Percentiles rank a stretch among this genome's conserved stretches.
These are phyloP conservation scores for Pristionchus exspectatus DNA, from an alignment of 2,888 invertebrate genomes.

Conservation along the genomic window DNA sequence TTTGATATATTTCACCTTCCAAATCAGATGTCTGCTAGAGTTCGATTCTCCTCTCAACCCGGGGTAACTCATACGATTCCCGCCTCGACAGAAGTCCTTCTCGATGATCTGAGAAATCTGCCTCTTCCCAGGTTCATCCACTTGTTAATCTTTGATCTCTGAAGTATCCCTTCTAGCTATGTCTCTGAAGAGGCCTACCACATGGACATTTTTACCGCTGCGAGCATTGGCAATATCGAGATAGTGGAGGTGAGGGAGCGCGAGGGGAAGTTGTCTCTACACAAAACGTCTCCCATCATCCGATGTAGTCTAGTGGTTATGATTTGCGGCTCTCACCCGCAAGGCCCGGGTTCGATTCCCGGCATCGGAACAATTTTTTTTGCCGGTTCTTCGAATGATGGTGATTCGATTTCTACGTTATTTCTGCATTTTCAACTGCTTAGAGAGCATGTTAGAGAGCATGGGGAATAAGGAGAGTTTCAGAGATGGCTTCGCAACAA, in stretches of 20 bases:
- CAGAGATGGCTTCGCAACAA: constrained; percentile 47
- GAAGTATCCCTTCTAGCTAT: not conserved
- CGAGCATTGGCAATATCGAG: constrained; percentile 68
- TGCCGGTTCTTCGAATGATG: not conserved
- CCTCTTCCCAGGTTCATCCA: constrained; percentile 22
- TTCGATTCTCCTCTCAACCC: constrained; percentile 54
- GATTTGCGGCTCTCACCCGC: constrained; percentile 44
- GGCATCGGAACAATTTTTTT: constrained; percentile 59
- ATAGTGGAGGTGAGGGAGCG: constrained; percentile 57
- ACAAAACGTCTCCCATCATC: not conserved
- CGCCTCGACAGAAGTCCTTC: not conserved
- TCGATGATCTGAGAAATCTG: constrained; percentile 35
- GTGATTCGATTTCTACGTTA: not conserved
- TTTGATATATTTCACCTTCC: not conserved
- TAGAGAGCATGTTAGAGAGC: not conserved
- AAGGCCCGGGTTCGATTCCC: constrained; percentile 65
- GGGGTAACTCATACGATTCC: constrained; percentile 45
- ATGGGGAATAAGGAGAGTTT: not conserved
- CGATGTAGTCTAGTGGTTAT: constrained; percentile 47
- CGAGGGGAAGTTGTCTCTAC: not conserved
- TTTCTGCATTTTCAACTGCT: not conserved
- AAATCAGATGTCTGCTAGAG: constrained; percentile 38
- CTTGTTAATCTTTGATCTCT: constrained; percentile 13
- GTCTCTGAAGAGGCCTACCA: constrained; percentile 58
- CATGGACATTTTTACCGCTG: constrained; percentile 69